Conservation (phyloP, 1,140 invertebrate species). For the Drosophila ercepeae region DNA sequence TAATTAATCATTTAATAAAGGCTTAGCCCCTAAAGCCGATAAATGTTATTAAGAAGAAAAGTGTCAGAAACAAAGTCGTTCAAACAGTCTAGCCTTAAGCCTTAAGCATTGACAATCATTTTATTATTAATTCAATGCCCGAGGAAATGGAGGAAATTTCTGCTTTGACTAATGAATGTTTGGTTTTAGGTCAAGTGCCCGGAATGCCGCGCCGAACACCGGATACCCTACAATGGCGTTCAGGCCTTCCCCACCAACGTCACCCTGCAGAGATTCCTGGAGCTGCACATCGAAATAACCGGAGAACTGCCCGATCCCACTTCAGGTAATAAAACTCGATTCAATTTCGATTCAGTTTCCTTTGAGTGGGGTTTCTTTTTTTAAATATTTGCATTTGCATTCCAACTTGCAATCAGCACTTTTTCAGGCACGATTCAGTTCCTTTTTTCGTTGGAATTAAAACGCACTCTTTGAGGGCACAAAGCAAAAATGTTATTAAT, state of each 20-base stretch:
- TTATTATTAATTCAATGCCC: slow-evolving; percentile 3
- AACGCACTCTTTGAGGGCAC: slow-evolving; percentile 10
- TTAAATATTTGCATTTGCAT: slow-evolving; percentile 13
- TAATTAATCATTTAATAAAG: slow-evolving; percentile 2
- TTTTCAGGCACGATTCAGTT: slow-evolving; percentile 1
- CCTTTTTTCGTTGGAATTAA: slow-evolving; percentile 12
- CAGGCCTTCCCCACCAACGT: slow-evolving; percentile 98
- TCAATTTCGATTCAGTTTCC: slow-evolving; percentile 1
- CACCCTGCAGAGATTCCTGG: slow-evolving; percentile 96
- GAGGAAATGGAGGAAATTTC: not conserved
- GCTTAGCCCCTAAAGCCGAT: not conserved
- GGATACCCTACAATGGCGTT: slow-evolving; percentile 98
- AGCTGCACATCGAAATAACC: slow-evolving; percentile 97
- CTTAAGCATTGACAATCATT: not conserved
- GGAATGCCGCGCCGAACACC: slow-evolving; percentile 98
- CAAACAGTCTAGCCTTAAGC: not conserved
- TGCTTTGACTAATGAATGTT: slow-evolving; percentile 2
- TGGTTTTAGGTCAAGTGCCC: slow-evolving; percentile 95
- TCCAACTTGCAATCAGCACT: slow-evolving; percentile 25
- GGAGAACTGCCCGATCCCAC: slow-evolving; percentile 95
- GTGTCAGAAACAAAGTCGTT: not conserved
- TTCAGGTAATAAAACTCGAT: slow-evolving; percentile 84
- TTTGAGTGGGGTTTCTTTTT: slow-evolving; percentile 2
- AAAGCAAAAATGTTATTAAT: slow-evolving; percentile 50
- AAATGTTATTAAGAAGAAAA: not conserved